Evolutionary conservation across 2,888 invertebrate genomes (phyloP), one percentile per base, ranked within the genome.

Genomic region (Carabus problematicus): DNA sequence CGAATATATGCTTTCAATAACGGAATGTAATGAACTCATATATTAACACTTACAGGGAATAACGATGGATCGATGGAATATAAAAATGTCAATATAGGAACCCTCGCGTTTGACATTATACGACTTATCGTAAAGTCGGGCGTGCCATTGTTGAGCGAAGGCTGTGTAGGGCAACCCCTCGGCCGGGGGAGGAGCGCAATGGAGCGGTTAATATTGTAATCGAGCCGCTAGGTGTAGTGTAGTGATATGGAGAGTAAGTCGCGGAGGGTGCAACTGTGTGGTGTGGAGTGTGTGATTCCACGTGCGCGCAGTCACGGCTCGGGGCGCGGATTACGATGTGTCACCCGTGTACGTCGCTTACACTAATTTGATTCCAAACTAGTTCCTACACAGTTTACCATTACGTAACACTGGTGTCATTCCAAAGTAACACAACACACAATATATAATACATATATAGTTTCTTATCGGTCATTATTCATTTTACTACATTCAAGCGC

Each of bases 151-250:
- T 14, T 47, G 47, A 7, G 47, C 11, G 16, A 14, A n/a, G 7
- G 47, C 7, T n/a, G 52, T 18, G 11, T 14, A 9, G 12, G 3
- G 14, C 19, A 16, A 9, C 56, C 29, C 18, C n/a, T 9, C 29
- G 9, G 8, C 40, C 8, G n/a, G 29, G 56, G 39, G 56, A 29
- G 16, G 9, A 70, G 71, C 61, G 72, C 70, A 74, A 72, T 70
- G 72, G 75, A 75, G 74, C 76, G 75, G 77, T 77, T 77, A 78
- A 78, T 78, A 77, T 78, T 77, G 76, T 79, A 79, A 79, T 79
- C 77, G 77, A 77, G 77, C 76, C n/a, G 8, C 18, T 29, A 29
- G 29, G 29, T 29, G 29, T 29, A 29, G 29, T 29, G 6, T 29
- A 29, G 29, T 8, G n/a, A 29, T 29, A 18, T 16, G 18, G 14